Evolutionary conservation across 2,113 vertebrate species (phyloP).

Genomic region (Rostratula benghalensis): DNA sequence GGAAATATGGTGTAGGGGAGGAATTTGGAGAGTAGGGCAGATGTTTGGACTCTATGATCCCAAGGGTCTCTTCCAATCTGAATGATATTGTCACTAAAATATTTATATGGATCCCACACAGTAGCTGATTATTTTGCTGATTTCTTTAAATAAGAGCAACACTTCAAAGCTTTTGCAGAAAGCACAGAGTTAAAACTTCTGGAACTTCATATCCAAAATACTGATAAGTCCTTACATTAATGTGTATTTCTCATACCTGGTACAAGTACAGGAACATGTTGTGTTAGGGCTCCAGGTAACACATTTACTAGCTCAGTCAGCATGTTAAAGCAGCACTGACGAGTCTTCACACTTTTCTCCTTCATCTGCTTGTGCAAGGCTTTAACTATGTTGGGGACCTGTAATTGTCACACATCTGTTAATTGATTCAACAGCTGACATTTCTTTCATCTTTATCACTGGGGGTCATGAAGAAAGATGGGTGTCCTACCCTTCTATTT

Average conservation of each 20-base stretch:
- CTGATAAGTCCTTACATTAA: neutral
- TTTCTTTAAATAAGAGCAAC: neutral
- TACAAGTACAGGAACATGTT: constrained; percentile 93
- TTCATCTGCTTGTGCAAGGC: constrained; percentile 98
- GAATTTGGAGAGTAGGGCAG: too few species aligned
- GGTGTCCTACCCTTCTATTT: neutral
- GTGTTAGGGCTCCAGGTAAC: constrained; percentile 92
- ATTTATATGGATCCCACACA: neutral
- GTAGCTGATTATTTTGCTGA: neutral
- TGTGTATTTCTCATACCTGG: constrained; percentile 83
- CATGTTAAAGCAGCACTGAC: constrained; percentile 99
- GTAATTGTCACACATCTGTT: constrained; percentile 64
- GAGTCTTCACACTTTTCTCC: constrained; percentile 98
- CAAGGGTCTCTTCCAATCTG: too few species aligned
- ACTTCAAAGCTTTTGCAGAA: neutral
- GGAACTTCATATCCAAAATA: neutral
- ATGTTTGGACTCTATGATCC: too few species aligned
- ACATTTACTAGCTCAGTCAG: constrained; percentile 97
- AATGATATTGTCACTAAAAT: neutral
- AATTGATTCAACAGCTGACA: neutral
- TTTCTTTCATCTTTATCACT: constrained; percentile 7
- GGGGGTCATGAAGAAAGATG: neutral
- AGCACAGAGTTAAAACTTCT: neutral
- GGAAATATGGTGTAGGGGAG: too few species aligned
- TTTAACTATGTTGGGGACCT: constrained; percentile 98